phyloP scores from a whole-genome alignment of 2,113 vertebrate species.

The Dinomys branickii region DNA sequence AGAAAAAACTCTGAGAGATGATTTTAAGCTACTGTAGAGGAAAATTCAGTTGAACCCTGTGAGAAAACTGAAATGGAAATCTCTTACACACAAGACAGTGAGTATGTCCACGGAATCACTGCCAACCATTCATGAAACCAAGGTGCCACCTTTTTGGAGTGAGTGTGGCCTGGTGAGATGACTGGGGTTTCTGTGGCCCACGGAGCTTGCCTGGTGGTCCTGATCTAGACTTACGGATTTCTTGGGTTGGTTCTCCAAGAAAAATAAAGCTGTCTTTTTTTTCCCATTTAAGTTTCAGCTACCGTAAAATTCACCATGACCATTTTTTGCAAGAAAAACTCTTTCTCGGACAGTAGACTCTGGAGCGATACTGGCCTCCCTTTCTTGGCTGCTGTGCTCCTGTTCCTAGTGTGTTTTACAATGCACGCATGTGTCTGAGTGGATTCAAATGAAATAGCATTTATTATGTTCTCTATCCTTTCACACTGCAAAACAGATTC shows the following conservation, averaged over 20 bases:
- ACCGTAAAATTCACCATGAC: slow-evolving; percentile 67
- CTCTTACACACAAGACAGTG: neutral
- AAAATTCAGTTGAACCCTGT: slow-evolving; percentile 16
- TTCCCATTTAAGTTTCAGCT: slow-evolving; percentile 67
- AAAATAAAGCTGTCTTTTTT: slow-evolving; percentile 58
- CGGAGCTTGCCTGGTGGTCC: neutral
- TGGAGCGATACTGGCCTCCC: slow-evolving; percentile 34
- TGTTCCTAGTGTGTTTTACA: slow-evolving; percentile 65
- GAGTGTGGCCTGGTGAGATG: neutral
- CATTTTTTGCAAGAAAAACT: slow-evolving; percentile 59
- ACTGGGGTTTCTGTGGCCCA: neutral
- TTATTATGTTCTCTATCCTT: slow-evolving; percentile 73
- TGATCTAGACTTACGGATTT: neutral
- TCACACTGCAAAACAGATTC: slow-evolving; percentile 64
- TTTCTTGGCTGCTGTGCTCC: slow-evolving; percentile 14
- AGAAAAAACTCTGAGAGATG: neutral
- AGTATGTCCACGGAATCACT: neutral
- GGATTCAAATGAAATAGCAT: slow-evolving; percentile 53
- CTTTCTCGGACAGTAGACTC: neutral
- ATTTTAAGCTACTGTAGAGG: neutral
- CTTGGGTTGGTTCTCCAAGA: slow-evolving; percentile 51
- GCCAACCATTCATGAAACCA: neutral
- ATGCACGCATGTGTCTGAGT: slow-evolving; percentile 60
- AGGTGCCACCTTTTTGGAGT: neutral
- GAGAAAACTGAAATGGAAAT: neutral